Percentiles rank a stretch among this genome's conserved stretches.
Conservation (phyloP, 2,113 vertebrate species). For the Pimephales promelas region DNA sequence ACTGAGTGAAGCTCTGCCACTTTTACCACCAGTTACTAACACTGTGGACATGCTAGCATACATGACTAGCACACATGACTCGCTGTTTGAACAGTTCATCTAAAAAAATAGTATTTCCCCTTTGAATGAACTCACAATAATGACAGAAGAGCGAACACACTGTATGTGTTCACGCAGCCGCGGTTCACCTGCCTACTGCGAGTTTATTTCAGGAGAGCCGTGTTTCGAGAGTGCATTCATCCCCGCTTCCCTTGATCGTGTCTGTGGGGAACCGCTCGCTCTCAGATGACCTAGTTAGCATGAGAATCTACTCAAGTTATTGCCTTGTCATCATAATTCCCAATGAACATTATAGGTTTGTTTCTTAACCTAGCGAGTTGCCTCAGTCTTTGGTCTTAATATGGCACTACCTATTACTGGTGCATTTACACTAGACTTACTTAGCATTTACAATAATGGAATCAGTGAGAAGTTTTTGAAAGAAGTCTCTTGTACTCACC, state of each 20-base stretch:
- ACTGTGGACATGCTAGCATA: background rate
- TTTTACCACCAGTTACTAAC: background rate
- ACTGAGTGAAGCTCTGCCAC: background rate
- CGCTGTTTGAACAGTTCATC: background rate
- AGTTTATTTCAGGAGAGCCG: slow-evolving; percentile 14
- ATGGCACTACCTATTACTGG: background rate
- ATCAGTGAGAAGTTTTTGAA: too few species aligned
- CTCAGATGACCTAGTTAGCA: slow-evolving; percentile 2
- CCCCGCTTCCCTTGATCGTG: background rate
- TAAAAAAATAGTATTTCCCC: background rate
- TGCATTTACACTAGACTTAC: background rate
- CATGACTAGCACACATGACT: background rate
- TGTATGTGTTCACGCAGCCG: background rate
- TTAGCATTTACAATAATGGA: too few species aligned
- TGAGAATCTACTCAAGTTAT: background rate
- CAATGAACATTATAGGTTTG: background rate
- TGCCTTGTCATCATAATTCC: slow-evolving; percentile 7
- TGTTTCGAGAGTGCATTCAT: background rate
- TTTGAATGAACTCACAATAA: background rate
- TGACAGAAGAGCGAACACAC: background rate
- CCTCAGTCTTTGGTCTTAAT: background rate
- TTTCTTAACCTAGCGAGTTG: background rate
- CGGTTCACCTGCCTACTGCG: background rate
- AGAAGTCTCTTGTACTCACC: too few species aligned
- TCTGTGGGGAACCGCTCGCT: slow-evolving; percentile 6